Conservation (phyloP, 2,888 invertebrate species). For the Clepsis dumicolana region DNA sequence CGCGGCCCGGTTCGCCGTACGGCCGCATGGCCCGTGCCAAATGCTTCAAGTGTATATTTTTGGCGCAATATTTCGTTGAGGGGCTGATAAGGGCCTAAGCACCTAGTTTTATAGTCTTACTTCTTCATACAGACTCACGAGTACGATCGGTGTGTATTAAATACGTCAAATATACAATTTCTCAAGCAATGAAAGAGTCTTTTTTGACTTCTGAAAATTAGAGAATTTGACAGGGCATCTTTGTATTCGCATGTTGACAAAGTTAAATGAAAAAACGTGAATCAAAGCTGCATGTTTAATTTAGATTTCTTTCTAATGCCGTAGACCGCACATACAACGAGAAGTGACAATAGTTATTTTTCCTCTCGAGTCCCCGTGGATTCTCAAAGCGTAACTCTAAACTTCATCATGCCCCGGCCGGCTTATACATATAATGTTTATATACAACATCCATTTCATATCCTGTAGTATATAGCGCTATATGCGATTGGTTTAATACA, state of each 20-base stretch:
- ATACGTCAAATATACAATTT: too few species aligned
- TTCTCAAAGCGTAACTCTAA: neutral
- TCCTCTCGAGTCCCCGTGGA: neutral
- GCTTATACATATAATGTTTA: neutral
- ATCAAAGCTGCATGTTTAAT: neutral
- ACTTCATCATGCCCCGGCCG: neutral
- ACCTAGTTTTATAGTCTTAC: neutral
- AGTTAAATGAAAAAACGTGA: too few species aligned
- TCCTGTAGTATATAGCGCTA: constrained; percentile 3
- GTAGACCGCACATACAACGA: neutral
- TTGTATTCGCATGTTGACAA: too few species aligned
- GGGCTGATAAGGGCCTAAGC: neutral
- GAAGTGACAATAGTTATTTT: neutral
- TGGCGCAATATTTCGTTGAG: neutral
- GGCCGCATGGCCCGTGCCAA: neutral
- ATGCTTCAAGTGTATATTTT: neutral
- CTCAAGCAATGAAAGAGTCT: too few species aligned
- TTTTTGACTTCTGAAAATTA: too few species aligned
- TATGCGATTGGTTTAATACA: neutral
- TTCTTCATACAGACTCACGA: too few species aligned
- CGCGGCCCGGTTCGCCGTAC: constrained; percentile 2
- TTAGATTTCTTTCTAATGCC: neutral
- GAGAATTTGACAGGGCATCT: too few species aligned
- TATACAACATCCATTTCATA: neutral
- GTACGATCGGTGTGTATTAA: too few species aligned